Base-by-base conservation (phyloP, 2,113 vertebrate genomes). In the Corythornis madagascariensis region DNA sequence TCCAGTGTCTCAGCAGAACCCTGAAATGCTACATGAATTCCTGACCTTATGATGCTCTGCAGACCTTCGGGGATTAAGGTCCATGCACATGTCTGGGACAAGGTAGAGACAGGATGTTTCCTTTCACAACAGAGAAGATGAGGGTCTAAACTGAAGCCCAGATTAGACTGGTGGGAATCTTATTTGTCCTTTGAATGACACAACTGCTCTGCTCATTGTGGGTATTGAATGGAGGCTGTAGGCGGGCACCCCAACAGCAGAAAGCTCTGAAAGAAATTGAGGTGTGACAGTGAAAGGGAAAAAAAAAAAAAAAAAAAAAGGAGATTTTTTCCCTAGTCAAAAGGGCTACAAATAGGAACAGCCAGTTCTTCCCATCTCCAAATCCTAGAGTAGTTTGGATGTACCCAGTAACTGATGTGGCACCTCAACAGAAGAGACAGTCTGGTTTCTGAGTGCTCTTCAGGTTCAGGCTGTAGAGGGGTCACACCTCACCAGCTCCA, bases 1-100 rank as follows among this genome's bases (percentile, higher is more conserved):
- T 33, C 35, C 1, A 0, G 35, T 48, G 26, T 53, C 56, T 80
- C 87, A 83, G 78, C 47, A 88, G 59, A 65, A 71, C 31, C 69
- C 67, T 1, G 0, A 80, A 87, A 71, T 1, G 4, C 56, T 88
- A 60, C 33, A 43, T 0, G 0, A 28, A 59, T 59, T 84, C 80
- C 63, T 86, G 60, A 73, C 24, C 67, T 42, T 73, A 71, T 38
- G 85, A 59, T 1, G 3, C 67, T 67, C 78, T 17, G 19, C 75
- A 89, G 40, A 77, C 45, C 75, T 80, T 88, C 55, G 55, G 60
- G 56, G 56, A 88, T 35, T 9, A 76, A 43, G 60, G 28, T 92
- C 45, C 67, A 50, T 5, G 25, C 16, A 6, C 45, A 25, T 66
- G 38, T 43, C 56, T 70, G 56, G 64, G 42, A 65, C 0, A 2